These are phyloP conservation scores for Bibio marci DNA, from an alignment of 2,888 invertebrate genomes.

Conservation along the genomic window DNA sequence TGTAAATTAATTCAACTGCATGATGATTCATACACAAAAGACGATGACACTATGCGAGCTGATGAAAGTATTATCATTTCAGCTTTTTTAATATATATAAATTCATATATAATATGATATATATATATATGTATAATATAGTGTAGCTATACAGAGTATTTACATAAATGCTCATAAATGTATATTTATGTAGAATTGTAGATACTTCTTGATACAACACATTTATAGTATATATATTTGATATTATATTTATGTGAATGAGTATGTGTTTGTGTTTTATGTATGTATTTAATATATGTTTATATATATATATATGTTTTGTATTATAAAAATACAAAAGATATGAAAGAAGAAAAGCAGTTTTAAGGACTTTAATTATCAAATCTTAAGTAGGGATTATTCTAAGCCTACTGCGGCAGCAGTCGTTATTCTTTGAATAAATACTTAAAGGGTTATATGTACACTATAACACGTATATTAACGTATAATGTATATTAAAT, in stretches of 20 bases:
- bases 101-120: not conserved
- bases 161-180: too few relatives aligned
- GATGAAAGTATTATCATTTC: too few relatives aligned
- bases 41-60: slow-evolving; percentile 3
- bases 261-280: too few relatives aligned
- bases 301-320: too few relatives aligned
- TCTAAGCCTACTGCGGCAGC: not conserved
- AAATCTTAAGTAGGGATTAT: slow-evolving; percentile 4
- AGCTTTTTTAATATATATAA: not conserved
- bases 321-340: too few relatives aligned
- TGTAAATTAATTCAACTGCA: slow-evolving; percentile 2
- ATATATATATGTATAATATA: not conserved
- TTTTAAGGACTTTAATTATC: slow-evolving; percentile 4
- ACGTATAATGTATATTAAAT: too few relatives aligned
- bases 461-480: too few relatives aligned
- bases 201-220: too few relatives aligned
- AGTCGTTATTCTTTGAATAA: not conserved
- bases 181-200: too few relatives aligned
- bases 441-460: slow-evolving; percentile 1
- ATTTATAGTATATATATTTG: too few relatives aligned
- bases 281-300: too few relatives aligned
- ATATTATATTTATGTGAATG: too few relatives aligned
- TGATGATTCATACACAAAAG: slow-evolving; percentile 4
- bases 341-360: not conserved
- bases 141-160: not conserved